These are phyloP conservation scores for Lycocorax pyrrhopterus DNA, from an alignment of 2,113 vertebrate species.

Conservation along the genomic window DNA sequence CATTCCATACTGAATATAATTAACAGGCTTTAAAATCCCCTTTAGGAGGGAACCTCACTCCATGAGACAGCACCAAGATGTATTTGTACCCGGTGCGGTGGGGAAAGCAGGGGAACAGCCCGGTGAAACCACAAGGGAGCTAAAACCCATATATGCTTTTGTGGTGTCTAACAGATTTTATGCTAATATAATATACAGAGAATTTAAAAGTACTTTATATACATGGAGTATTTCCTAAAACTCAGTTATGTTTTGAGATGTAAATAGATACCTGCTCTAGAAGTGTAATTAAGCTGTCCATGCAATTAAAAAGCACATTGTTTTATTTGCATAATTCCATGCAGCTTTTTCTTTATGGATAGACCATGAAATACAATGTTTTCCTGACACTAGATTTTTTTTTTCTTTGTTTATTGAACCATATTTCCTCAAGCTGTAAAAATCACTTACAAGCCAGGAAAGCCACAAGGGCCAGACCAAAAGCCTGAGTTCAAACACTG, in stretches of 20 bases:
- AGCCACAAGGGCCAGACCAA: neutral
- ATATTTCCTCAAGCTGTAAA: neutral
- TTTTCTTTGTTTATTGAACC: neutral
- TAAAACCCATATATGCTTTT: neutral
- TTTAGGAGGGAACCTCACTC: neutral
- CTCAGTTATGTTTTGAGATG: neutral
- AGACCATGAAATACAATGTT: neutral
- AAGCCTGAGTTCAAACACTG: neutral
- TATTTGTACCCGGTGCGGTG: neutral
- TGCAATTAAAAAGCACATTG: neutral
- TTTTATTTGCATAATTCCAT: neutral
- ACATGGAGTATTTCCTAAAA: neutral
- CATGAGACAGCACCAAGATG: neutral
- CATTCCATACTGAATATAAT: neutral
- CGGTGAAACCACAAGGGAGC: neutral
- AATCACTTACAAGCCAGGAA: neutral
- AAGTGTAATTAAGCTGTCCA: neutral
- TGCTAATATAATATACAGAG: neutral
- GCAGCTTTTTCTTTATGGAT: neutral
- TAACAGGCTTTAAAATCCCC: neutral
- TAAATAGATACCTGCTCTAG: neutral
- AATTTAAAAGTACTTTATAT: neutral
- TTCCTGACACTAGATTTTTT: neutral
- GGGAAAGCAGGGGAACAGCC: neutral
- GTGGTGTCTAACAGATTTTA: neutral